A percentile compares a stretch with the other conserved stretches of the same genome.
These are phyloP conservation scores for Chinchilla lanigera DNA, from an alignment of 2,113 vertebrate genomes.

Conservation along the genomic window DNA sequence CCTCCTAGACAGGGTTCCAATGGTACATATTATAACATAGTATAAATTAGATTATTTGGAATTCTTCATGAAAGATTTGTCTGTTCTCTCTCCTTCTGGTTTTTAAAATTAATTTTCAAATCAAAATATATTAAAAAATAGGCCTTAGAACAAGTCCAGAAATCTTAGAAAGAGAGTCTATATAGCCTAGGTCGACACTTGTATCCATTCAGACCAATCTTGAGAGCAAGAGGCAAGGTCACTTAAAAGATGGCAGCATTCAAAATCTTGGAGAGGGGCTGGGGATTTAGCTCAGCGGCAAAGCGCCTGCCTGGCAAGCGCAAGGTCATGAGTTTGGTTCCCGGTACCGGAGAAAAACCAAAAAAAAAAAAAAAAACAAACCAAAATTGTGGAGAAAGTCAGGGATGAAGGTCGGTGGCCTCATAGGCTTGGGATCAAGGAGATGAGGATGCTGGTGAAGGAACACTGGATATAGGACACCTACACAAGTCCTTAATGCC, in stretches of 20 bases:
- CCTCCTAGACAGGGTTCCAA: not conserved
- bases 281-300: too few species aligned
- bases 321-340: too few species aligned
- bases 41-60: not conserved
- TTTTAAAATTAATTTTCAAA: conserved; percentile 6
- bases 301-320: too few species aligned
- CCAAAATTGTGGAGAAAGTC: too few species aligned
- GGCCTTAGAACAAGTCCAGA: not conserved
- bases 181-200: not conserved
- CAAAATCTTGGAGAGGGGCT: conserved; percentile 45
- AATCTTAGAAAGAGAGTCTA: conserved; percentile 1
- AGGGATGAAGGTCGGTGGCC: not conserved
- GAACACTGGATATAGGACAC: not conserved
- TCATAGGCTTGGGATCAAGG: not conserved
- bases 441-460: conserved; percentile 21
- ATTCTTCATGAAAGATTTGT: not conserved
- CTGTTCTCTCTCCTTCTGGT: not conserved
- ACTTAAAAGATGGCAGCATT: conserved; percentile 34
- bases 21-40: not conserved
- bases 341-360: too few species aligned
- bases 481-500: not conserved
- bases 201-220: not conserved
- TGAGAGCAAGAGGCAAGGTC: not conserved
- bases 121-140: conserved; percentile 2
- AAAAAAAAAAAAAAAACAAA: too few species aligned